Evolutionary conservation across 2,797 vertebrate genomes (phyloP), one percentile per base, ranked within the genome.

Genomic region (Myotis daubentonii): DNA sequence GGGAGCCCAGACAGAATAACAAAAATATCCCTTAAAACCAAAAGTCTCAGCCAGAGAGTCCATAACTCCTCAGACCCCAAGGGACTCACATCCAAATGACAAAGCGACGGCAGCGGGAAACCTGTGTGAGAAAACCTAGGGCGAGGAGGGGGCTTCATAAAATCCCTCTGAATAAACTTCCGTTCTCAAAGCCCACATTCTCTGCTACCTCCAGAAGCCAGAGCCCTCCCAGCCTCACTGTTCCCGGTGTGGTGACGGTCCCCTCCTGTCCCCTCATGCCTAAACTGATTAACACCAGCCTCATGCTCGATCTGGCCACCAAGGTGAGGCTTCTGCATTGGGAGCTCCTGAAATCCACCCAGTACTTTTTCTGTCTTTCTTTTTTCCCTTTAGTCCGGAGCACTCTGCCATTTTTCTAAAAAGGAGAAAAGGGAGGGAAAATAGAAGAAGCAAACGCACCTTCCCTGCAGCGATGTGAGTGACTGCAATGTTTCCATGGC

Each of bases 401-500:
- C 81, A 95, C 84, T 78, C 87, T 84, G 55, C 5, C 62, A 78
- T 66, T 91, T 92, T 76, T 91, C 89, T 65, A 25, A 94, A 87
- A 79, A 36, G 72, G 25, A 70, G 85, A n/a, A 66, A 81, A 33
- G n/a, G 23, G 20, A 28, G 16, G 38, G 6, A 11, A 28, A 36
- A 17, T 60, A 51, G 33, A 38, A 70, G 89, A 60, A 47, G 83
- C 76, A 2, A 3, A 20, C 2, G 6, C 57, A 49, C 86, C 84
- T 87, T 84, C 86, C 97, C 96, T 8, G 83, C 87, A 19, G 97
- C 41, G 10, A 72, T 72, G 60, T 80, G 85, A 97, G 98, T 95
- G 97, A 66, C 83, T 60, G 92, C 81, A 76, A 38, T 78, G 98
- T 98, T 98, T 97, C 98, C 98, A 98, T 98, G 98, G 96, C 72